Conservation (phyloP, 2,888 invertebrate species). For the Chymomyza procnemis region DNA sequence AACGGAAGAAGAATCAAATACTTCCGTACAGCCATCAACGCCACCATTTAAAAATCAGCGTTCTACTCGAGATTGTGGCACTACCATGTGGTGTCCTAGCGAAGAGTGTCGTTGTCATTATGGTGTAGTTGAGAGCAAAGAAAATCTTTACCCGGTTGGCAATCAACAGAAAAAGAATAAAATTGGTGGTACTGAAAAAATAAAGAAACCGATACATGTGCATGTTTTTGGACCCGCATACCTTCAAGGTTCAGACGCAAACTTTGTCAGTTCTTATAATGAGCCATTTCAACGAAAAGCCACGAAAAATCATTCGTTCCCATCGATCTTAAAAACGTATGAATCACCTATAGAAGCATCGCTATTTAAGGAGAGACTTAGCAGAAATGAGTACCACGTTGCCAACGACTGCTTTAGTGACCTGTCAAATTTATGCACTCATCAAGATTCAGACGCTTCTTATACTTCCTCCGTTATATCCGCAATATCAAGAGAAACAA, state of each 20-base stretch:
- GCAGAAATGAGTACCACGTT: neutral
- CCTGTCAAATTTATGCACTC: neutral
- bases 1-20: neutral
- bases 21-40: neutral
- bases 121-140: neutral
- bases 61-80: slow-evolving; percentile 40
- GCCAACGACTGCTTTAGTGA: neutral
- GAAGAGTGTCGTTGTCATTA: slow-evolving; percentile 16
- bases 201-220: too few relatives aligned
- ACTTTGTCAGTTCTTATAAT: too few relatives aligned
- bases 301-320: neutral
- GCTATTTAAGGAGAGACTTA: neutral
- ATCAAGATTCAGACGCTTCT: neutral
- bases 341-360: too few relatives aligned
- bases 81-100: slow-evolving; percentile 60
- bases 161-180: too few relatives aligned
- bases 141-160: neutral
- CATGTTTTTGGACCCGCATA: too few relatives aligned
- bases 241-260: too few relatives aligned
- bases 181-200: too few relatives aligned
- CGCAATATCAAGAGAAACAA: neutral
- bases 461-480: neutral
- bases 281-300: neutral
- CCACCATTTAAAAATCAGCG: neutral
- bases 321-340: too few relatives aligned